Evolutionary conservation across 2,888 invertebrate genomes (phyloP).

Genomic region (Antheraea assamensis): DNA sequence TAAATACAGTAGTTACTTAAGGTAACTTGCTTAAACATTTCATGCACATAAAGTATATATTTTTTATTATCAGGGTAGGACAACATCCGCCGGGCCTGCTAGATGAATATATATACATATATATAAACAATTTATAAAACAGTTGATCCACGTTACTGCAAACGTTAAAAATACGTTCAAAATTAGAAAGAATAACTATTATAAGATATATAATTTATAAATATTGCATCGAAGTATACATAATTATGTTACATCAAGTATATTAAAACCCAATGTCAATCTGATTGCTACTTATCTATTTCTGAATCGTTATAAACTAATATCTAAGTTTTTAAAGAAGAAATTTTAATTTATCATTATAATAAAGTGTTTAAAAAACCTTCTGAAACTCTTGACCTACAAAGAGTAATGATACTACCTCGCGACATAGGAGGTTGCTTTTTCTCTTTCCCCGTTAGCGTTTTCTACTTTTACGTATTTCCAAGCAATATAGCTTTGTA

Average conservation of each 20-base stretch:
- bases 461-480: background rate
- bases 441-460: background rate
- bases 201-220: background rate
- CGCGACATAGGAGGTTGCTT: background rate
- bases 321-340: background rate
- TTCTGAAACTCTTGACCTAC: slow-evolving; percentile 11
- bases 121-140: background rate
- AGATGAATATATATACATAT: too few species aligned
- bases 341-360: background rate
- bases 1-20: too few species aligned
- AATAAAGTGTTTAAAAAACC: background rate
- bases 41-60: too few species aligned
- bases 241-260: background rate
- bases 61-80: too few species aligned
- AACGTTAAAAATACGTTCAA: background rate
- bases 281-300: background rate
- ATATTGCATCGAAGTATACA: background rate
- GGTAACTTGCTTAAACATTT: too few species aligned
- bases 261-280: background rate
- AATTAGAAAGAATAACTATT: background rate
- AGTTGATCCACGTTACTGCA: background rate
- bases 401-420: background rate
- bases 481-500: background rate
- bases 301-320: background rate
- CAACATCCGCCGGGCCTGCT: too few species aligned